These are phyloP conservation scores for Clostera curtula DNA, from an alignment of 2,888 invertebrate species.

Conservation along the genomic window DNA sequence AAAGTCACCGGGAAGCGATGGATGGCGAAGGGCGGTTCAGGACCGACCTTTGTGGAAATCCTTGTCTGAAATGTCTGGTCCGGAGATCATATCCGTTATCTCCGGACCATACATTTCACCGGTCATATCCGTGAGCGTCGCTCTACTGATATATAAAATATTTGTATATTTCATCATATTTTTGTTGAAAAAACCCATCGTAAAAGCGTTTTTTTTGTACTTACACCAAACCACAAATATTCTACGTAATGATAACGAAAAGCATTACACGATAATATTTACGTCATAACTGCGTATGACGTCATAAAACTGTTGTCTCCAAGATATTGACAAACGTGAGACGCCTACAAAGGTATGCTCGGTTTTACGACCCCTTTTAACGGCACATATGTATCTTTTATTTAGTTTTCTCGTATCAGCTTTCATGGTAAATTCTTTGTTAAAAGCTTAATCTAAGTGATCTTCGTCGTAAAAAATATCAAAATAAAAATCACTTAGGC, in stretches of 20 bases:
- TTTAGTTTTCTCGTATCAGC: conserved; percentile 40
- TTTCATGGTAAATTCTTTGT: conserved; percentile 24
- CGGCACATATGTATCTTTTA: conserved; percentile 38
- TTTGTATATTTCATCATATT: too few relatives aligned
- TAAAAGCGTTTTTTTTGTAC: too few relatives aligned
- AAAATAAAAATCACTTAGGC: conserved; percentile 2
- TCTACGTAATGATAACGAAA: too few relatives aligned
- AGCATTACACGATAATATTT: conserved; percentile 5
- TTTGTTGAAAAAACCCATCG: too few relatives aligned
- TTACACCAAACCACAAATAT: neutral
- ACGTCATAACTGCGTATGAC: conserved; percentile 18
- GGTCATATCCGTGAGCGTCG: too few relatives aligned
- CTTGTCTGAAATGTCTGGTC: too few relatives aligned
- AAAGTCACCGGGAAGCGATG: too few relatives aligned
- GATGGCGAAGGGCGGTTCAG: too few relatives aligned
- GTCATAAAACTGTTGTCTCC: conserved; percentile 35
- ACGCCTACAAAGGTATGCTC: conserved; percentile 27
- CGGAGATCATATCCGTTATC: too few relatives aligned
- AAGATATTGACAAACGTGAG: conserved; percentile 40
- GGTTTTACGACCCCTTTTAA: conserved; percentile 42
- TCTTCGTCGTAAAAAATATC: conserved; percentile 8
- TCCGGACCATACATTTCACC: too few relatives aligned
- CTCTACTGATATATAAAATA: too few relatives aligned
- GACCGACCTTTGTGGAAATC: too few relatives aligned
- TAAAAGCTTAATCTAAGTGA: conserved; percentile 15